Conservation (phyloP, 2,888 invertebrate species). For the Tetranychus truncatus region DNA sequence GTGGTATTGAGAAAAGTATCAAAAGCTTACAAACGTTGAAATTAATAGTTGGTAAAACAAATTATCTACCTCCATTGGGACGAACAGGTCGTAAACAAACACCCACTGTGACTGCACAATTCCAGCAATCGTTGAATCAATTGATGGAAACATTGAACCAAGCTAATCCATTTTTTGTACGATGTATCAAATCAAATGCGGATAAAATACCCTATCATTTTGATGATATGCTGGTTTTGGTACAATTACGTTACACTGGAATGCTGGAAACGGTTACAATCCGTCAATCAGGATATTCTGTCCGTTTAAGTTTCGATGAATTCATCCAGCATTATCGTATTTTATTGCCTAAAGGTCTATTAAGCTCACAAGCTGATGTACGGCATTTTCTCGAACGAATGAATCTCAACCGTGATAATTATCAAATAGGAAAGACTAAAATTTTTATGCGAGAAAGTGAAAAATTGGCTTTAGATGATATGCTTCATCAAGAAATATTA, state of each 20-base stretch:
- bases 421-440: conserved; percentile 70
- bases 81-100: conserved; percentile 50
- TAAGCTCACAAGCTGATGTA: conserved; percentile 66
- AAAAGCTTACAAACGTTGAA: conserved; percentile 80
- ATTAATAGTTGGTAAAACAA: conserved; percentile 44
- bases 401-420: conserved; percentile 69
- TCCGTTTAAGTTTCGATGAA: conserved; percentile 76
- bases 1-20: conserved; percentile 44
- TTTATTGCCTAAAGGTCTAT: conserved; percentile 62
- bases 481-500: conserved; percentile 81
- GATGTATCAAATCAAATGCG: conserved; percentile 88
- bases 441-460: conserved; percentile 81
- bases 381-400: conserved; percentile 60
- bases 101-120: conserved; percentile 81
- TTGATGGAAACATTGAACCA: conserved; percentile 84
- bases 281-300: conserved; percentile 83
- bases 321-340: conserved; percentile 82
- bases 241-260: conserved; percentile 79
- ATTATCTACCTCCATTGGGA: not conserved
- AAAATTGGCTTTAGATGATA: conserved; percentile 73
- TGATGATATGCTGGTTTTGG: conserved; percentile 76
- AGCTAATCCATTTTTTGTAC: conserved; percentile 62
- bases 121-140: conserved; percentile 72
- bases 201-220: conserved; percentile 80
- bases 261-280: conserved; percentile 92